Evolutionary conservation across 2,113 vertebrate species (phyloP).

Genomic region (Myrmophylax atrothorax): DNA sequence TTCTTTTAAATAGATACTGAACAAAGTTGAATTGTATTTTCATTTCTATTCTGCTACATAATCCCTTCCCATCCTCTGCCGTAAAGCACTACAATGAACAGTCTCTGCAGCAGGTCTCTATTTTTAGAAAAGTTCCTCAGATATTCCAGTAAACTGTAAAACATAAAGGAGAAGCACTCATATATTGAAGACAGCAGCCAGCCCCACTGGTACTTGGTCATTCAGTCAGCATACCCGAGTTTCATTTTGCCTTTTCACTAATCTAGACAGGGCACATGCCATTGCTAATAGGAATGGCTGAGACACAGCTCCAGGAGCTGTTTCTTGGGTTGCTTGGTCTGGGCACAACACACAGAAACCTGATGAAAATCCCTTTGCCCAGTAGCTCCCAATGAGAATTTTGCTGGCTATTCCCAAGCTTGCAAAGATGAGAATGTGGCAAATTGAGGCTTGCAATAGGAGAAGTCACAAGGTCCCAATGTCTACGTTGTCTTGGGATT

Average conservation of each 20-base stretch:
- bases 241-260: background rate
- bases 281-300: background rate
- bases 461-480: background rate
- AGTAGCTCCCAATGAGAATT: background rate
- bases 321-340: background rate
- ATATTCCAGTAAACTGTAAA: background rate
- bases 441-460: background rate
- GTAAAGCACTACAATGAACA: background rate
- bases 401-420: background rate
- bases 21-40: background rate
- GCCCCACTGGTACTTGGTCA: background rate
- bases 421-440: background rate
- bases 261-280: background rate
- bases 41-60: background rate
- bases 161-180: background rate
- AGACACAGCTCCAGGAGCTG: background rate
- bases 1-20: background rate
- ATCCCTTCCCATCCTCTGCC: background rate
- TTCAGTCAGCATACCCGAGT: background rate
- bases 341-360: background rate
- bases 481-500: background rate
- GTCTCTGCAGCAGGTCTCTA: background rate
- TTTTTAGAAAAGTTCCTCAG: background rate
- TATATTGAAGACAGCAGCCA: background rate
- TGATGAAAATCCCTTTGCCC: background rate